A percentile compares a stretch with the other conserved stretches of the same genome.
Evolutionary conservation across 2,888 invertebrate species (phyloP).

Genomic region (Epsilonema sp.): DNA sequence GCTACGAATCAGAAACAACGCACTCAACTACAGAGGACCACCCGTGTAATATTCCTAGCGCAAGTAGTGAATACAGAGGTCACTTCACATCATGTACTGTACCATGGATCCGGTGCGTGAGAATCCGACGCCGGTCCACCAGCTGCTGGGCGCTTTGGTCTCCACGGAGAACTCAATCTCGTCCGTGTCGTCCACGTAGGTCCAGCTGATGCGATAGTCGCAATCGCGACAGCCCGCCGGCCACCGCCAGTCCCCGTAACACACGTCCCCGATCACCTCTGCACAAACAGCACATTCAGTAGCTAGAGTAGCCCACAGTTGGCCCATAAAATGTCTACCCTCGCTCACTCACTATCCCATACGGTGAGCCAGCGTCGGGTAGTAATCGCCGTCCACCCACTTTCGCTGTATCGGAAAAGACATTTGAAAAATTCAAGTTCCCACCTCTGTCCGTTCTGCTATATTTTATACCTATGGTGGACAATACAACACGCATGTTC

Average conservation of each 20-base stretch:
- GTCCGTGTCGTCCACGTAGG: conserved; percentile 20
- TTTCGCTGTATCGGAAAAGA: not conserved
- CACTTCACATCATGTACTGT: not conserved
- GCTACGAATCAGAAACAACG: too few relatives aligned
- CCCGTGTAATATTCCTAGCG: too few relatives aligned
- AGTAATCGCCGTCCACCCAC: too few relatives aligned
- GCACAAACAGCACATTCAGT: not conserved
- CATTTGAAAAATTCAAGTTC: too few relatives aligned
- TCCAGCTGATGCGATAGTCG: conserved; percentile 22
- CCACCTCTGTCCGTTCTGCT: too few relatives aligned
- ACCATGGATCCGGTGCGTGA: conserved; percentile 19
- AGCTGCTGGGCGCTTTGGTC: conserved; percentile 18
- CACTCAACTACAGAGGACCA: too few relatives aligned
- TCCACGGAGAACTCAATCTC: conserved; percentile 27
- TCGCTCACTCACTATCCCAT: too few relatives aligned
- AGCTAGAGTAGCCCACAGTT: not conserved
- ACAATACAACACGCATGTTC: too few relatives aligned
- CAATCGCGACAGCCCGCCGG: conserved; percentile 23
- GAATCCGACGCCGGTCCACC: conserved; percentile 27
- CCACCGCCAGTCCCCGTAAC: conserved; percentile 25
- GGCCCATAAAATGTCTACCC: too few relatives aligned
- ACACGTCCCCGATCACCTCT: conserved; percentile 17
- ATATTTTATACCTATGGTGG: too few relatives aligned
- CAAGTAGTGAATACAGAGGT: not conserved
- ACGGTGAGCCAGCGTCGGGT: too few relatives aligned